phyloP scores from a whole-genome alignment of 2,797 vertebrate genomes.

The Macroramphosus scolopax region DNA sequence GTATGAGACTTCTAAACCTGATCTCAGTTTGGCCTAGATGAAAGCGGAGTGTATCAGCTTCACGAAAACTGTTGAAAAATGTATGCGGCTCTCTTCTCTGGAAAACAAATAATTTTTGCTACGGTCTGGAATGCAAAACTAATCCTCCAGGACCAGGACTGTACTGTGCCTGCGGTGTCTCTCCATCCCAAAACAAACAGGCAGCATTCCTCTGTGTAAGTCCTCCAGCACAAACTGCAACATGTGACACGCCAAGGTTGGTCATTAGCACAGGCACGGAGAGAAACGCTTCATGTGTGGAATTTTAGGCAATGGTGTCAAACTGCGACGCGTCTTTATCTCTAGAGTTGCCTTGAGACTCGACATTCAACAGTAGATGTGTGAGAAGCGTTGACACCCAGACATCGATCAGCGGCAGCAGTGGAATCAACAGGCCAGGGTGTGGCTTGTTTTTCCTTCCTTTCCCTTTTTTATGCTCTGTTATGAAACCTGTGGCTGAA shows the following conservation, averaged over 20 bases:
- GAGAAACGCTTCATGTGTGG: constrained; percentile 40
- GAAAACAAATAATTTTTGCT: constrained; percentile 24
- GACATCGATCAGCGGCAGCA: neutral
- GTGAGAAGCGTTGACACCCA: constrained; percentile 42
- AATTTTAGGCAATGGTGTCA: constrained; percentile 50
- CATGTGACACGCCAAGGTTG: constrained; percentile 31
- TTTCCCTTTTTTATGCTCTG: neutral
- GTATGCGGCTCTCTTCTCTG: constrained; percentile 28
- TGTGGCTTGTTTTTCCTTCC: constrained; percentile 7
- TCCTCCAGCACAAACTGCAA: constrained; percentile 17
- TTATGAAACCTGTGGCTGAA: constrained; percentile 51
- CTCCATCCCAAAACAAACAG: constrained; percentile 37
- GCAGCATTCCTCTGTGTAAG: constrained; percentile 41
- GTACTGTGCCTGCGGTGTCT: constrained; percentile 20
- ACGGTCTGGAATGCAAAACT: constrained; percentile 17
- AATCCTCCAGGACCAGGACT: constrained; percentile 34
- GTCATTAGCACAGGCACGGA: constrained; percentile 49
- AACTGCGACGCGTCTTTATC: constrained; percentile 10
- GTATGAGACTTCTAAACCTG: no score
- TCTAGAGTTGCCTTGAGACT: no score
- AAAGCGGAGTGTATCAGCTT: constrained; percentile 34
- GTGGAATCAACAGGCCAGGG: constrained; percentile 13
- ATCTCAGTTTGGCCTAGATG: constrained; percentile 54
- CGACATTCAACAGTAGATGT: constrained; percentile 60
- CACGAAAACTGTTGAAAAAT: constrained; percentile 45